These are phyloP conservation scores for Ctena decussata DNA, from an alignment of 2,888 invertebrate species.

Conservation along the genomic window DNA sequence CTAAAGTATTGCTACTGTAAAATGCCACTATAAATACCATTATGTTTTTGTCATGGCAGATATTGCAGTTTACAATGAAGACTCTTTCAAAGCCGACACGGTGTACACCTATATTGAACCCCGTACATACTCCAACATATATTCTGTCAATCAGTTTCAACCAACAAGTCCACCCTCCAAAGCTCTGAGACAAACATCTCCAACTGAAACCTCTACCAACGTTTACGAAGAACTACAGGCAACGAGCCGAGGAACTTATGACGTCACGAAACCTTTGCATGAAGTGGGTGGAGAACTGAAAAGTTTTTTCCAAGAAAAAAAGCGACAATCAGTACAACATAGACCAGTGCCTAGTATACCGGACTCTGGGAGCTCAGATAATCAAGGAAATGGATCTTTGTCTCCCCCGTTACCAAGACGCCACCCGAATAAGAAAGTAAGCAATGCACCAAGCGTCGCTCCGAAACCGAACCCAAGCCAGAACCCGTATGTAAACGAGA, in stretches of 20 bases:
- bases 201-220: background rate
- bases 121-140: slow-evolving; percentile 26
- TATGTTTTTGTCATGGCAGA: no score
- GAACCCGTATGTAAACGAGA: background rate
- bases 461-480: background rate
- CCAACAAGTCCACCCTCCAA: background rate
- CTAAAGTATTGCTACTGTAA: no score
- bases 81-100: slow-evolving; percentile 36
- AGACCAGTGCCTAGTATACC: no score
- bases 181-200: background rate
- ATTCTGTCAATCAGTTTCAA: slow-evolving; percentile 9
- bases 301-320: background rate
- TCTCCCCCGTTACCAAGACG: background rate
- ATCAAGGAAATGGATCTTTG: no score
- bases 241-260: background rate
- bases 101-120: slow-evolving; percentile 60
- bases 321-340: background rate
- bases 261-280: background rate
- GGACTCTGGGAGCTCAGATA: no score
- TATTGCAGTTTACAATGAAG: slow-evolving; percentile 55
- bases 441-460: background rate
- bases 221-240: background rate
- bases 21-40: no score
- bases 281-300: background rate
- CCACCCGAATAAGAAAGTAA: background rate